Evolutionary conservation across 2,113 vertebrate genomes (phyloP), one percentile per base, ranked within the genome.

Genomic region (Actenoides lindsayi): DNA sequence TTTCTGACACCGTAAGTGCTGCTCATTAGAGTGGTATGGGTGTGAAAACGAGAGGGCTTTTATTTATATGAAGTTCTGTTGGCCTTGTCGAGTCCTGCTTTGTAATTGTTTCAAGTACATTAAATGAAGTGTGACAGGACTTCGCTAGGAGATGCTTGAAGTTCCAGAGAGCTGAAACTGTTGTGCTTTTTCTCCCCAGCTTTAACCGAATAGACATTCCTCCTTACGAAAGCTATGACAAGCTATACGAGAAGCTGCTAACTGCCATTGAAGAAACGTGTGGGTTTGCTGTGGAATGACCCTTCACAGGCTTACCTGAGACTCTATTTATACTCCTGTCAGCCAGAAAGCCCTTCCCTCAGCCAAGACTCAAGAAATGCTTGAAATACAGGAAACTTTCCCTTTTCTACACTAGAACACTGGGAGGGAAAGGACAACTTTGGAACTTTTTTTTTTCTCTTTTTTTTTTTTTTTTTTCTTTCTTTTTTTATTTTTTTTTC

Each of bases 191-290:
- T 96, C 5, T 93, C 90, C 89, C 27, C 98, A 99, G 99, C 97
- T 99, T 99, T 96, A 99, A 99, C 96, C 98, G 99, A 96, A 99
- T 99, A 65, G 99, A 99, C 99, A 99, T 99, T 99, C 99, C 99
- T 74, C 99, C 99, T 5, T 99, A 99, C 18, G 99, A 99, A 97
- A 98, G 97, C 96, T 99, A 99, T 31, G 99, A 99, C 93, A 99
- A 99, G 98, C 98, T 99, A 24, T 99, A 99, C 81, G 99, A 99
- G 98, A 99, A 99, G 98, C 98, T 99, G 98, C 99, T 99, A 97
- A 99, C 99, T 21, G 99, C 99, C 98, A 99, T 99, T 62, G 99
- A 99, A 97, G 99, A 99, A 97, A 99, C 99, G 11, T 99, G 99
- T 83, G 99, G 99, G 92, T 99, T 99, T 78, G 99, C 99, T 89